Percentiles rank a stretch among this genome's conserved stretches.
Evolutionary conservation across 2,113 vertebrate species (phyloP).

Genomic region (Carassius auratus): DNA sequence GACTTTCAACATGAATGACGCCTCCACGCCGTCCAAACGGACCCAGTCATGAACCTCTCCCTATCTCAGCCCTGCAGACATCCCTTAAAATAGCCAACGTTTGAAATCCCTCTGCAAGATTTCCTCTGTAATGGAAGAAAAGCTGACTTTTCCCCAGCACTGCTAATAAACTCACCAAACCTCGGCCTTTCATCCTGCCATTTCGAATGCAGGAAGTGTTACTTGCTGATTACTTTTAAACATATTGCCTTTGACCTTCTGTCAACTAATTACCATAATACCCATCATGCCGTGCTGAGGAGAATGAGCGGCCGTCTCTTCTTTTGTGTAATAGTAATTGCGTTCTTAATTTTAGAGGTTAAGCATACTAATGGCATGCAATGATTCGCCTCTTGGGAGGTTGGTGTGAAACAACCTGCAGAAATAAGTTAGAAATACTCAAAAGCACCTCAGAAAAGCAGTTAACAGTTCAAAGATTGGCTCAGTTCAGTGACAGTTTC

Average conservation of each 20-base stretch:
- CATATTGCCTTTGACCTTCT: conserved; percentile 87
- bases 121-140: conserved; percentile 79
- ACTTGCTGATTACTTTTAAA: conserved; percentile 86
- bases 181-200: conserved; percentile 76
- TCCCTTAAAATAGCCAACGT: conserved; percentile 88
- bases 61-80: conserved; percentile 91
- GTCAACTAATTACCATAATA: conserved; percentile 83
- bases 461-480: conserved; percentile 4
- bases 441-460: conserved; percentile 25
- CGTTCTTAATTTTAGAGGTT: conserved; percentile 85
- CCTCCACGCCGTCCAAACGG: conserved; percentile 60
- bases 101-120: conserved; percentile 85
- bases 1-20: conserved; percentile 76
- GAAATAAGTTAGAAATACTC: conserved; percentile 26
- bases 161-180: conserved; percentile 76
- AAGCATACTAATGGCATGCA: conserved; percentile 81
- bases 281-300: conserved; percentile 75
- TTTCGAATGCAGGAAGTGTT: conserved; percentile 80
- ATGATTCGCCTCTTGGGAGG: conserved; percentile 42
- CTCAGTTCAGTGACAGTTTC: conserved; percentile 1
- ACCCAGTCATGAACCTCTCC: conserved; percentile 86
- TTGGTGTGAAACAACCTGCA: conserved; percentile 25
- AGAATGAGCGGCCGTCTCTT: conserved; percentile 77
- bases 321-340: conserved; percentile 85
- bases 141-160: conserved; percentile 67